These are phyloP conservation scores for Cyprinella venusta DNA, from an alignment of 2,797 vertebrate species.

Conservation along the genomic window DNA sequence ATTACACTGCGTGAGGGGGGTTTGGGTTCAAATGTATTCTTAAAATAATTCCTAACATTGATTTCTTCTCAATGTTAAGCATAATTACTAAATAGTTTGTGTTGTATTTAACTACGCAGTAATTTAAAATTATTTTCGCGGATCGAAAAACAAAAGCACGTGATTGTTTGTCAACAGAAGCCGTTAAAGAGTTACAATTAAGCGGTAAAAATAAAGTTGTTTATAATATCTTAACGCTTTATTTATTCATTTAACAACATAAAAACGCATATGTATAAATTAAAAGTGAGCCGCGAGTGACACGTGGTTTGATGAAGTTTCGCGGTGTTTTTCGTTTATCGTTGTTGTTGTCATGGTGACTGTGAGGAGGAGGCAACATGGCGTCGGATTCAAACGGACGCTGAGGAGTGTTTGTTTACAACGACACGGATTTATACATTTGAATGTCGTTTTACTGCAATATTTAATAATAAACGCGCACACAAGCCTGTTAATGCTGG, in stretches of 20 bases:
- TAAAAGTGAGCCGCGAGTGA: neutral
- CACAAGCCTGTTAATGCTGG: neutral
- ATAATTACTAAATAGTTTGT: rapidly evolving
- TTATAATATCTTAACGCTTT: neutral
- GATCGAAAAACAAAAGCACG: neutral
- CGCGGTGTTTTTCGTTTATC: neutral
- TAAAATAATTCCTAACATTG: neutral
- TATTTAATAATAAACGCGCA: neutral
- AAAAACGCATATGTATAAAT: neutral
- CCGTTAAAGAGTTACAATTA: slow-evolving; percentile 9
- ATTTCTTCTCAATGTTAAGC: no score
- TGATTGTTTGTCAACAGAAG: neutral
- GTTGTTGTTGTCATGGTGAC: slow-evolving; percentile 43
- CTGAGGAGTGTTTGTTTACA: neutral
- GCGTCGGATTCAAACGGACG: slow-evolving; percentile 75
- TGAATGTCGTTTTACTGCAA: neutral
- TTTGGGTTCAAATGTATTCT: no score
- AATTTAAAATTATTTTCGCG: neutral
- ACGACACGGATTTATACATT: neutral
- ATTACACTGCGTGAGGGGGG: neutral
- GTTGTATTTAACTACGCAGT: rapidly evolving
- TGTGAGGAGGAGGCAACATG: slow-evolving; percentile 60
- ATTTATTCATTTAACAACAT: neutral
- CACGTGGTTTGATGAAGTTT: neutral
- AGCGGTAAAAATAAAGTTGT: neutral